phyloP scores from a whole-genome alignment of 2,113 vertebrate genomes.

The Baryphthengus martii region DNA sequence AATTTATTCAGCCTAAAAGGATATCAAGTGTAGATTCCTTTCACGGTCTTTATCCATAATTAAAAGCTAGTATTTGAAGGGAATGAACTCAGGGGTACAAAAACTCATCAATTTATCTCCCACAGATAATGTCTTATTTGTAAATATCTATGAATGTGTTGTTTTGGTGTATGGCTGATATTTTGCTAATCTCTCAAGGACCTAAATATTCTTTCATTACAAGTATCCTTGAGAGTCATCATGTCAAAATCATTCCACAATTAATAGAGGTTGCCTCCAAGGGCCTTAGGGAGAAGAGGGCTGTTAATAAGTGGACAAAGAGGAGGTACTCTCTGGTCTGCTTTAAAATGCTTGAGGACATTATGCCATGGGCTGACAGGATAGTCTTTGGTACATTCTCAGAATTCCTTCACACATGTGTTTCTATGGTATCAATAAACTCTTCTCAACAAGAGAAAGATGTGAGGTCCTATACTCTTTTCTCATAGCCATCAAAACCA shows the following conservation, averaged over 20 bases:
- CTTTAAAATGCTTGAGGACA: conserved; percentile 37
- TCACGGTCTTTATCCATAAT: conserved; percentile 53
- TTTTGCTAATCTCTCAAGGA: conserved; percentile 33
- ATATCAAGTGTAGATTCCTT: conserved; percentile 41
- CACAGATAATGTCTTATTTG: conserved; percentile 58
- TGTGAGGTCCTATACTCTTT: neutral
- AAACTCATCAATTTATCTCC: conserved; percentile 48
- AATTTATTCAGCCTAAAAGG: conserved; percentile 49
- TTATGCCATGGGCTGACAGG: neutral
- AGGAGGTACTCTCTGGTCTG: neutral
- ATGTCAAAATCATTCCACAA: conserved; percentile 58
- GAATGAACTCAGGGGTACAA: conserved; percentile 50
- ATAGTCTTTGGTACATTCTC: neutral
- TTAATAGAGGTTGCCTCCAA: conserved; percentile 60
- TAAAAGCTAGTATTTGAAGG: conserved; percentile 40
- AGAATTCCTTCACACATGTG: neutral
- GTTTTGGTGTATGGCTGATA: conserved; percentile 6
- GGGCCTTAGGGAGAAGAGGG: conserved; percentile 33
- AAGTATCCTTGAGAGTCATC: conserved; percentile 62
- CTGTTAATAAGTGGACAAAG: conserved; percentile 63
- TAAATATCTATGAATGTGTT: conserved; percentile 52
- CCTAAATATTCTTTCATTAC: conserved; percentile 49
- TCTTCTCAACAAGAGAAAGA: neutral
- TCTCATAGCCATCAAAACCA: neutral
- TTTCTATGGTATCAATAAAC: neutral